These are phyloP conservation scores for Anoplius nigerrimus DNA, from an alignment of 2,888 invertebrate genomes.

Conservation along the genomic window DNA sequence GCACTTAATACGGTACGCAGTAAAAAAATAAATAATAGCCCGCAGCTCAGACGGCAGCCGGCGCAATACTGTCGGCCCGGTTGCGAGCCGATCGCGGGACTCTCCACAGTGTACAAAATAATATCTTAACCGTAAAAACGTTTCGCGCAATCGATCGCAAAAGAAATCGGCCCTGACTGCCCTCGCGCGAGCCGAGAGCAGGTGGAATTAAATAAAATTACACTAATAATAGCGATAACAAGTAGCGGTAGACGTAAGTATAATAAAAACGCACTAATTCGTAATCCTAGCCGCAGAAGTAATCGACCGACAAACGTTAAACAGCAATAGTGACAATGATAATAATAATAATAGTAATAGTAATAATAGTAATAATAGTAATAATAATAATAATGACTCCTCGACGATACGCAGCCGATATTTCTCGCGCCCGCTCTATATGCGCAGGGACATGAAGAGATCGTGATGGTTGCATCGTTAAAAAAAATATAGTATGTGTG, in stretches of 20 bases:
- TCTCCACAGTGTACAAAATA: constrained; percentile 2
- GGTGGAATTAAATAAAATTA: background rate
- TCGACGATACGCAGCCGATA: background rate
- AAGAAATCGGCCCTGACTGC: too few relatives aligned
- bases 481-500: constrained; percentile 32
- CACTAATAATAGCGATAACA: background rate
- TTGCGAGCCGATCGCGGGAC: background rate
- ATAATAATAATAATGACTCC: background rate
- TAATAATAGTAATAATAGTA: background rate
- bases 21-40: constrained; percentile 54
- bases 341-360: background rate
- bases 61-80: too few relatives aligned
- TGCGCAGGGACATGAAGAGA: too few relatives aligned
- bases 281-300: background rate
- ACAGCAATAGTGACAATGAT: background rate
- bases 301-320: background rate
- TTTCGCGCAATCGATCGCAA: too few relatives aligned
- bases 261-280: background rate
- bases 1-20: constrained; percentile 30
- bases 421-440: too few relatives aligned
- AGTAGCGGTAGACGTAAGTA: too few relatives aligned
- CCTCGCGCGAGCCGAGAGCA: too few relatives aligned
- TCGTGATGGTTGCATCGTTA: too few relatives aligned
- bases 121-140: background rate
- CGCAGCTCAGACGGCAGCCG: constrained; percentile 10